These are phyloP conservation scores for Tipula unca DNA, from an alignment of 2,888 invertebrate species.

Conservation along the genomic window DNA sequence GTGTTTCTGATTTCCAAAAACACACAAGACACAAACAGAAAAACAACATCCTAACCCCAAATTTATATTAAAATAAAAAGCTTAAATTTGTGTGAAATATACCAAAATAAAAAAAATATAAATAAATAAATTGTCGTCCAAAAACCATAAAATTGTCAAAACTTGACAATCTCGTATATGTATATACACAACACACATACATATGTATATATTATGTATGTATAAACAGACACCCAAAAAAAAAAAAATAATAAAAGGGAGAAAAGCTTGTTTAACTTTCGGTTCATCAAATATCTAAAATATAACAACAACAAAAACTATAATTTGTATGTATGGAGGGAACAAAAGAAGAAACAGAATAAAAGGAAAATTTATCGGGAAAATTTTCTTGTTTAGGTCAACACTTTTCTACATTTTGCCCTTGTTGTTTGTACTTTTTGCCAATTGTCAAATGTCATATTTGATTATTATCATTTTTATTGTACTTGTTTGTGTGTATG, in stretches of 20 bases:
- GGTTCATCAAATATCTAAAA: neutral
- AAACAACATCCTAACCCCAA: neutral
- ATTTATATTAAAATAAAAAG: neutral
- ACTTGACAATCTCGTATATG: neutral
- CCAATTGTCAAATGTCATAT: slow-evolving; percentile 4
- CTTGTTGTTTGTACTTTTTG: neutral
- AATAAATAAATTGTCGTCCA: neutral
- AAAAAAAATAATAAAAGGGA: neutral
- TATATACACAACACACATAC: neutral
- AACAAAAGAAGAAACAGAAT: neutral
- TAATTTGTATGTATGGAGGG: neutral
- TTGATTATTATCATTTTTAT: neutral
- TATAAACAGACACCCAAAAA: neutral
- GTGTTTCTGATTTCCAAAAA: neutral
- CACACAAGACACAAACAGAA: neutral
- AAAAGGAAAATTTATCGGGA: neutral
- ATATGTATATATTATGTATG: neutral
- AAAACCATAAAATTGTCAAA: slow-evolving; percentile 8
- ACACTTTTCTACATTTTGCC: neutral
- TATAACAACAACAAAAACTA: neutral
- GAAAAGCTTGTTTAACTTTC: slow-evolving; percentile 8
- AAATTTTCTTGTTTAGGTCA: slow-evolving; percentile 8
- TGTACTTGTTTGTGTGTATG: neutral
- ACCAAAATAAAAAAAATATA: neutral
- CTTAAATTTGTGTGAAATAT: neutral